Evolutionary conservation across 2,888 invertebrate species (phyloP).

Genomic region (Amphipoea oculea): DNA sequence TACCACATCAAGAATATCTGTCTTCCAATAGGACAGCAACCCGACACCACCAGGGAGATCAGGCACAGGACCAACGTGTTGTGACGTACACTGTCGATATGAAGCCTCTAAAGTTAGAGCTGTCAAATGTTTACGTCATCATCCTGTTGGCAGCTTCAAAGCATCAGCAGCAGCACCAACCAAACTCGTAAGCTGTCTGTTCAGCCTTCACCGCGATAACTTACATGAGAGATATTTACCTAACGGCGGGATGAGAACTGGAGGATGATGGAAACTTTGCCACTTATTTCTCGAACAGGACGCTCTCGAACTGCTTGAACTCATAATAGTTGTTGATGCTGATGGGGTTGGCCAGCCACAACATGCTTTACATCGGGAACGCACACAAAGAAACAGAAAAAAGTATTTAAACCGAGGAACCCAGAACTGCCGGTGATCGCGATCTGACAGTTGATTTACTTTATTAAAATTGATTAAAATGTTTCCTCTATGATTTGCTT

Average conservation of each 20-base stretch:
- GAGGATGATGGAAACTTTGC: constrained; percentile 24
- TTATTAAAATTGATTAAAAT: not conserved
- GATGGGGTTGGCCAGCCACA: constrained; percentile 75
- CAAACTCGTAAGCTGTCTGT: not conserved
- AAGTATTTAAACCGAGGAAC: not conserved
- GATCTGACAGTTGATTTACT: constrained; percentile 17
- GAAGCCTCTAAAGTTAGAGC: no score
- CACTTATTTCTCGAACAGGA: constrained; percentile 69
- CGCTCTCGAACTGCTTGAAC: constrained; percentile 75
- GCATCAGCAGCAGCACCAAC: no score
- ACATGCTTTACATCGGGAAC: constrained; percentile 45
- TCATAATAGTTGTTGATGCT: constrained; percentile 82
- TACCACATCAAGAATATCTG: not conserved
- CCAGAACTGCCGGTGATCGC: not conserved
- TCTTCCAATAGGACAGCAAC: not conserved
- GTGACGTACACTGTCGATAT: not conserved
- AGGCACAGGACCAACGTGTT: not conserved
- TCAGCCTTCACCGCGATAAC: not conserved
- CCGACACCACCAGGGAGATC: not conserved
- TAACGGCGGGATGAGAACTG: constrained; percentile 42
- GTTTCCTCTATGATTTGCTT: not conserved
- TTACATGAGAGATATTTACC: constrained; percentile 22
- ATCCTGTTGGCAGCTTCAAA: not conserved
- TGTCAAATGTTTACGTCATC: constrained; percentile 4
- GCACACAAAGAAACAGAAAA: constrained; percentile 25